phyloP scores from a whole-genome alignment of 1,140 invertebrate genomes.

The Drosophila arizonae region DNA sequence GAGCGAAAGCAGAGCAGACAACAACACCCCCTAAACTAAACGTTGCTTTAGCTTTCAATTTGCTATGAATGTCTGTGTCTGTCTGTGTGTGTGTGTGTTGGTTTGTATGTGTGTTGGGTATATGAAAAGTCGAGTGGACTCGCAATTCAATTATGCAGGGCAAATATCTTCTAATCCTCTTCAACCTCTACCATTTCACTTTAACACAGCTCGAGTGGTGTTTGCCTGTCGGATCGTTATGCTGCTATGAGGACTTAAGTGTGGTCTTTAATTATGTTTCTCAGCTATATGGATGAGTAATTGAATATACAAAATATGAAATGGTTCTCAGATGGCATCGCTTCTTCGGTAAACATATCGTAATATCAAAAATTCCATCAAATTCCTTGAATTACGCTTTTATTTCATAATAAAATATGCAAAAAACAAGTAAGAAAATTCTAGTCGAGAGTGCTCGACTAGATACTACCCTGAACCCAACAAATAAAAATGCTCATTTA shows the following conservation, averaged over 20 bases:
- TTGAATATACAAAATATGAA: not conserved
- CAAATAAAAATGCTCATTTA: no score
- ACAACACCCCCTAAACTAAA: constrained; percentile 30
- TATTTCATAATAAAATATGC: no score
- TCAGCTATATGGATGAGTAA: not conserved
- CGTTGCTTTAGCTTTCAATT: constrained; percentile 10
- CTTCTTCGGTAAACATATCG: not conserved
- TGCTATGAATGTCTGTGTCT: not conserved
- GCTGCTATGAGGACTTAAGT: constrained; percentile 3
- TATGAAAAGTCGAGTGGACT: constrained; percentile 29
- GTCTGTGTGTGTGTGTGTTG: not conserved
- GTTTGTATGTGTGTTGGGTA: constrained; percentile 1
- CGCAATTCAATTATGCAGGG: constrained; percentile 29
- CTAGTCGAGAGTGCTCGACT: no score
- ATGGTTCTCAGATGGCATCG: not conserved
- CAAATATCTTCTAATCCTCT: constrained; percentile 7
- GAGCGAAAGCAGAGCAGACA: constrained; percentile 44
- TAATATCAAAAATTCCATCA: no score
- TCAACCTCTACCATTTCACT: not conserved
- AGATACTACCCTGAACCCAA: no score
- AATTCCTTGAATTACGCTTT: no score
- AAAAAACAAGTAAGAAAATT: no score
- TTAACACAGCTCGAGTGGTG: constrained; percentile 16
- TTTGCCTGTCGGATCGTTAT: not conserved
- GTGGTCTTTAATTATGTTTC: not conserved